phyloP scores from a whole-genome alignment of 2,113 vertebrate species.

The Clarias macrocephalus region DNA sequence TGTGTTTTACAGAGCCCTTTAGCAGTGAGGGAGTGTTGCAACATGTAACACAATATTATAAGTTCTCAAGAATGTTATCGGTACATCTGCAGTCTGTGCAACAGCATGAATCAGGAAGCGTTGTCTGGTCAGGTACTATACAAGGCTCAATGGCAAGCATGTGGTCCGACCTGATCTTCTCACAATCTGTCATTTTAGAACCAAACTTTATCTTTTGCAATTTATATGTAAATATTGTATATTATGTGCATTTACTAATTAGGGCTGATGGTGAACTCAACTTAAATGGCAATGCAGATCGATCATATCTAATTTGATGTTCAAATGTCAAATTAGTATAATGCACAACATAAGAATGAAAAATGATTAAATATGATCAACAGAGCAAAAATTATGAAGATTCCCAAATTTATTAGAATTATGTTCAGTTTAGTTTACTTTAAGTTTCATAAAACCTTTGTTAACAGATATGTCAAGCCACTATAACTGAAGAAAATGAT shows the following conservation, averaged over 20 bases:
- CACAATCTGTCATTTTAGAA: not conserved
- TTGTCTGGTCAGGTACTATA: not conserved
- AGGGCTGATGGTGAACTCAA: not conserved
- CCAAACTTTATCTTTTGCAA: not conserved
- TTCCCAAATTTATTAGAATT: not conserved
- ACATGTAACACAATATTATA: not conserved
- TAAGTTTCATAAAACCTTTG: not conserved
- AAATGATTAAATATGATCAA: not conserved
- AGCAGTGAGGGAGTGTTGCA: too few species aligned
- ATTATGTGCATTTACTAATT: not conserved
- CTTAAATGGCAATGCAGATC: not conserved
- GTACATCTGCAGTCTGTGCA: not conserved
- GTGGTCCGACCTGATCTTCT: not conserved
- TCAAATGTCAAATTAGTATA: not conserved
- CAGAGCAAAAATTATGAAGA: not conserved
- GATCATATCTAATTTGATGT: not conserved
- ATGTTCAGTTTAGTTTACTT: too few species aligned
- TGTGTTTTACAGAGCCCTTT: too few species aligned
- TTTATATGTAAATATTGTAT: not conserved
- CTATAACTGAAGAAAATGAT: not conserved
- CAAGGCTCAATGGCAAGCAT: not conserved
- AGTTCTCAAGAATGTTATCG: not conserved
- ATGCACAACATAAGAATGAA: not conserved
- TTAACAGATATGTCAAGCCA: not conserved
- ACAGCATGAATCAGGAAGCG: not conserved